Evolutionary conservation across 1,140 invertebrate genomes (phyloP).

Genomic region (Platorchestia sp.): DNA sequence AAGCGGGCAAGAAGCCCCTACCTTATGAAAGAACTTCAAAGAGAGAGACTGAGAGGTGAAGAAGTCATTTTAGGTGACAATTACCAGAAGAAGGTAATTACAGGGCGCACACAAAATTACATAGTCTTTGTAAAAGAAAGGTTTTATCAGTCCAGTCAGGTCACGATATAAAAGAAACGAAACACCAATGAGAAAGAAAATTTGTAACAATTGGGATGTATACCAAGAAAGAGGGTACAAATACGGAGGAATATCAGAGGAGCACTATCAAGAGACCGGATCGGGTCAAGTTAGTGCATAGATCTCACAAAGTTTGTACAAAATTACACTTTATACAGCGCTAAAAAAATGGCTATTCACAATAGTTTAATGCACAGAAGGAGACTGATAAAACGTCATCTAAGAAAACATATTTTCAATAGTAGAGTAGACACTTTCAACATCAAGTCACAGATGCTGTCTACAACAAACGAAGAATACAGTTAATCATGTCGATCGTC

Average conservation of each 20-base stretch:
- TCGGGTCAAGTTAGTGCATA: not conserved
- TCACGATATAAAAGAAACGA: not conserved
- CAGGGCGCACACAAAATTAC: not conserved
- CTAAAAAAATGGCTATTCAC: not conserved
- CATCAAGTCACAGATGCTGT: not conserved
- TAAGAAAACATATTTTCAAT: not conserved
- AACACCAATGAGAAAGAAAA: not conserved
- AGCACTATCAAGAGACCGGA: not conserved
- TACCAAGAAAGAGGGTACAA: not conserved
- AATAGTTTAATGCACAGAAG: not conserved
- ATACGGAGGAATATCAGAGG: not conserved
- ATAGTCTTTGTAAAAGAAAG: not conserved
- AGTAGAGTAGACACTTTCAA: not conserved
- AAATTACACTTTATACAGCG: slow-evolving; percentile 19
- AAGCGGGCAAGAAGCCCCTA: too few species aligned
- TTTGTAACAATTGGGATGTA: not conserved
- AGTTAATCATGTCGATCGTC: not conserved
- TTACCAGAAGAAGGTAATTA: not conserved
- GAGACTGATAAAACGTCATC: not conserved
- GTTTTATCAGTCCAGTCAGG: not conserved
- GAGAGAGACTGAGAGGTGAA: not conserved
- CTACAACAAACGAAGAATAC: not conserved
- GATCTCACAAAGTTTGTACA: slow-evolving; percentile 13
- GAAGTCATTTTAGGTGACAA: not conserved
- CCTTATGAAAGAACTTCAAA: not conserved